Evolutionary conservation across 2,113 vertebrate species (phyloP).

Genomic region (Sinosuthora webbiana): DNA sequence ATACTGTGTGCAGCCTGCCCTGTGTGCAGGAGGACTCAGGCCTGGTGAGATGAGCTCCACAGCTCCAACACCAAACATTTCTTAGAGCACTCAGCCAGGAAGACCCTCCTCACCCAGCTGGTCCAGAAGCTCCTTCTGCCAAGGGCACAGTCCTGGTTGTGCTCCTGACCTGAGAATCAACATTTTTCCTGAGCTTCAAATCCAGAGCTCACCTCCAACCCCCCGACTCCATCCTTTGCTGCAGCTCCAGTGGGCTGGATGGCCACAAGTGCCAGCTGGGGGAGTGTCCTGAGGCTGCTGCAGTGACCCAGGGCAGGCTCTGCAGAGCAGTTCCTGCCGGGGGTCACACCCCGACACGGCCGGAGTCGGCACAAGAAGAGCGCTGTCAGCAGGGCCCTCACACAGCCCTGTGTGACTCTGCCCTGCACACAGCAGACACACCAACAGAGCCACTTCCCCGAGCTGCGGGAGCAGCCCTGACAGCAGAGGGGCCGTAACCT

Average conservation of each 20-base stretch:
- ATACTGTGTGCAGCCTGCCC: not conserved
- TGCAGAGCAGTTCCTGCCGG: rapidly evolving
- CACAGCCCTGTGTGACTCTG: not conserved
- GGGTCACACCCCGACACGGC: not conserved
- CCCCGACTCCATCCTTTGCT: not conserved
- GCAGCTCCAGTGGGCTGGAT: not conserved
- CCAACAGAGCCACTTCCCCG: not conserved
- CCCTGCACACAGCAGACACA: not conserved
- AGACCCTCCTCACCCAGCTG: not conserved
- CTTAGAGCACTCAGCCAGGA: not conserved
- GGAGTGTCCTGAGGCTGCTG: not conserved
- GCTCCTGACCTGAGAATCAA: not conserved
- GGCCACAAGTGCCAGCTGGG: not conserved
- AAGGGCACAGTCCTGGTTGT: not conserved
- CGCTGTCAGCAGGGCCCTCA: not conserved
- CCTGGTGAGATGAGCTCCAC: not conserved
- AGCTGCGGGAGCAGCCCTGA: conserved; percentile 1
- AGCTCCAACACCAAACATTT: not conserved
- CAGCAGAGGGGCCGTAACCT: not conserved
- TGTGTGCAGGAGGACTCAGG: not conserved
- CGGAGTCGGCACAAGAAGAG: not conserved
- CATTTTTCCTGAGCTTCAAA: not conserved
- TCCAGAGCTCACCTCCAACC: rapidly evolving
- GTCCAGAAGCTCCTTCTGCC: not conserved
- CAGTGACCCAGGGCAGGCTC: rapidly evolving